Percentiles rank a stretch among this genome's conserved stretches.
Evolutionary conservation across 2,113 vertebrate species (phyloP).

Genomic region (Aplodontia rufa): DNA sequence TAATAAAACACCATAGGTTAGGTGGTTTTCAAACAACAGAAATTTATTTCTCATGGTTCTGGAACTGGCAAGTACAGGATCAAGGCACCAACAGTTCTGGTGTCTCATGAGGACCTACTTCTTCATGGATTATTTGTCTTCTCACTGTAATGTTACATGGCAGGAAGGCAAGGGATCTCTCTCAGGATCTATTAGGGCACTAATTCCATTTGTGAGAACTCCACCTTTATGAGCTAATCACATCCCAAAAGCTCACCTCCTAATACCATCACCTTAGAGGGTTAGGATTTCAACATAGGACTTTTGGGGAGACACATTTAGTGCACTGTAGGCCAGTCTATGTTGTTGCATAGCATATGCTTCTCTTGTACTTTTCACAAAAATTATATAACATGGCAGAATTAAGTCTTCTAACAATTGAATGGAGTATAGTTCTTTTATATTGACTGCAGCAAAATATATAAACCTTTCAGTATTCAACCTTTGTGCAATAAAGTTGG

Average conservation of each 20-base stretch:
- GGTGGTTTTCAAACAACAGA: not conserved
- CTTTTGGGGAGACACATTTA: not conserved
- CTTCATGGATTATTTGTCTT: not conserved
- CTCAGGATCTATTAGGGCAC: no score
- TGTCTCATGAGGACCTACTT: not conserved
- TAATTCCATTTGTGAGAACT: no score
- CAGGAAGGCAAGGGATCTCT: not conserved
- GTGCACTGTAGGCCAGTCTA: not conserved
- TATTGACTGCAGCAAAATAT: not conserved
- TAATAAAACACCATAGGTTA: not conserved
- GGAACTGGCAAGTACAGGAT: not conserved
- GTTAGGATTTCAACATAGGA: not conserved
- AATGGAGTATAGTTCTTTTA: not conserved
- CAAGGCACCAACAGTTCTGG: not conserved
- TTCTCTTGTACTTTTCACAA: constrained; percentile 30
- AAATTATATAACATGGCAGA: constrained; percentile 1
- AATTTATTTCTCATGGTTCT: not conserved
- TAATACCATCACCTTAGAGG: not conserved
- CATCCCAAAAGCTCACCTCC: not conserved
- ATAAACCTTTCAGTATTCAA: not conserved
- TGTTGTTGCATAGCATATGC: not conserved
- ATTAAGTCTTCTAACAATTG: not conserved
- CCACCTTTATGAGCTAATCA: no score
- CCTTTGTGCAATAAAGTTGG: not conserved
- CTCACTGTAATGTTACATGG: not conserved